A percentile compares a stretch with the other conserved stretches of the same genome.
Conservation (phyloP, 2,888 invertebrate genomes). For the Oscheius sp. region DNA sequence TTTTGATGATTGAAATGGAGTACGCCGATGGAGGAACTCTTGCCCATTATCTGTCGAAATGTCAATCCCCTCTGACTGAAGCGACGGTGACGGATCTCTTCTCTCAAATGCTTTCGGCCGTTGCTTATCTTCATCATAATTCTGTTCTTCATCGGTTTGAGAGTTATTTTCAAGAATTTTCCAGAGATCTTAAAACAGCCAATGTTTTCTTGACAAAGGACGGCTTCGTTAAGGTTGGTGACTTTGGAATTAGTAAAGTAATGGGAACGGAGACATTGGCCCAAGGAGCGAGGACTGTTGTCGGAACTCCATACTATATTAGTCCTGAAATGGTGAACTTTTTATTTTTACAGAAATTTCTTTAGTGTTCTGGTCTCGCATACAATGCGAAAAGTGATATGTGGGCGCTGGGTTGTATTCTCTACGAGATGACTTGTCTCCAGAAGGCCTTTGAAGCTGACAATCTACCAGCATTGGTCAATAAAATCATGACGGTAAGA, state of each 20-base stretch:
- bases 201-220: conserved; percentile 80
- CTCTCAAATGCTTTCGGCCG: conserved; percentile 79
- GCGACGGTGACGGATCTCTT: conserved; percentile 63
- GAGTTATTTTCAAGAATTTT: conserved; percentile 35
- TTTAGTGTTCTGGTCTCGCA: conserved; percentile 80
- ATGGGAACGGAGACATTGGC: conserved; percentile 76
- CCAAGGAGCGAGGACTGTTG: conserved; percentile 73
- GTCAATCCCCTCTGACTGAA: conserved; percentile 76
- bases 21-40: conserved; percentile 82
- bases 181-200: conserved; percentile 80
- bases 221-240: conserved; percentile 79
- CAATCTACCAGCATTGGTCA: conserved; percentile 80
- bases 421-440: conserved; percentile 81
- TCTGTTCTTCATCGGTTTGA: conserved; percentile 75
- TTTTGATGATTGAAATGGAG: conserved; percentile 82
- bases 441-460: conserved; percentile 81
- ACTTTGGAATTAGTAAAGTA: conserved; percentile 82
- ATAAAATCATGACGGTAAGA: conserved; percentile 78
- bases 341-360: not conserved
- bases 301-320: conserved; percentile 74
- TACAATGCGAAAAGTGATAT: conserved; percentile 83
- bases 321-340: conserved; percentile 71
- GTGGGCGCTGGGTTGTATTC: conserved; percentile 81
- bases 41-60: conserved; percentile 77
- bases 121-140: conserved; percentile 80